Evolutionary conservation across 2,797 vertebrate species (phyloP).

Genomic region (Halcyon badia): DNA sequence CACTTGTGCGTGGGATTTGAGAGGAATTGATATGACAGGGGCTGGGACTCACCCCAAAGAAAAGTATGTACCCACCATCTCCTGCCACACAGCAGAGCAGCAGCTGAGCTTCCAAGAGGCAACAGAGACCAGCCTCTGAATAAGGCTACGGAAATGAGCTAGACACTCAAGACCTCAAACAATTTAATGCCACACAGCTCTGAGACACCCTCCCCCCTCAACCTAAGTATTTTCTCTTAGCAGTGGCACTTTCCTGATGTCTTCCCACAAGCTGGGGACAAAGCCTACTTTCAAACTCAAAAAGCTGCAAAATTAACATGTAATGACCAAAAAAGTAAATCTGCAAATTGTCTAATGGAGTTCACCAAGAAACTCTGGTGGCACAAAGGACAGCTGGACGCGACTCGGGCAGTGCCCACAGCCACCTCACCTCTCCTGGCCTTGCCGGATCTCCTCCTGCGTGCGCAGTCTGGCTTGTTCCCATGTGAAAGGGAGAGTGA

Average conservation of each 20-base stretch:
- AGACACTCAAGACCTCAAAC: not conserved
- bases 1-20: not conserved
- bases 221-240: not conserved
- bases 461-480: slow-evolving; percentile 84
- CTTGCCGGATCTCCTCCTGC: slow-evolving; percentile 78
- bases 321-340: not conserved
- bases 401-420: not conserved
- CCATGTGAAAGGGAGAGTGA: slow-evolving; percentile 87
- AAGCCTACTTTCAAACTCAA: not conserved
- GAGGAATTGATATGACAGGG: not conserved
- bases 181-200: not conserved
- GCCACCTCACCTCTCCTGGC: slow-evolving; percentile 55
- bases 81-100: not conserved
- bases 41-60: not conserved
- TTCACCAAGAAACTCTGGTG: rapidly evolving
- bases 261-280: not conserved
- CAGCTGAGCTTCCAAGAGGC: not conserved
- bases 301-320: not conserved
- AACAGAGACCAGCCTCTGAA: not conserved
- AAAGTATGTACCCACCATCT: not conserved
- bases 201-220: not conserved
- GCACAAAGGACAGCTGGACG: not conserved
- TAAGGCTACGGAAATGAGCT: not conserved
- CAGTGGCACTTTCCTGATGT: not conserved
- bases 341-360: not conserved